Conservation (phyloP, 2,113 vertebrate species). For the Cyprinodon tularosa region DNA sequence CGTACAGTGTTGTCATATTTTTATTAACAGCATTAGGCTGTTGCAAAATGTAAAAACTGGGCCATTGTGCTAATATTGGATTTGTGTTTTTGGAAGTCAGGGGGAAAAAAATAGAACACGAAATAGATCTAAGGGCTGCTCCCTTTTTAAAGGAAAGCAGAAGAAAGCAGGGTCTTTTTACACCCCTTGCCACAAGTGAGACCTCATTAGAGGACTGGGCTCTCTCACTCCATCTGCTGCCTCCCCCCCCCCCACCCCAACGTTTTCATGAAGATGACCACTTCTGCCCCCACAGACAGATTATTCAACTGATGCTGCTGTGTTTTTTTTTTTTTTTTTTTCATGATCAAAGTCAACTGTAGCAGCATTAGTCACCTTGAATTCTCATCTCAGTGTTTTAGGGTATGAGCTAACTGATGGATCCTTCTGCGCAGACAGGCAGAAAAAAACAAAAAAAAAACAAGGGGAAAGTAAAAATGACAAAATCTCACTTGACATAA, state of each 20-base stretch:
- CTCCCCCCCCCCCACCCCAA: slow-evolving; percentile 37
- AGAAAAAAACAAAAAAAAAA: slow-evolving; percentile 28
- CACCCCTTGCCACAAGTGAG: slow-evolving; percentile 64
- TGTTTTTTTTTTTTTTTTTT: slow-evolving; percentile 4
- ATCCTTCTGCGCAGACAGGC: slow-evolving; percentile 28
- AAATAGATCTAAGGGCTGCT: slow-evolving; percentile 83
- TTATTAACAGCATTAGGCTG: slow-evolving; percentile 45
- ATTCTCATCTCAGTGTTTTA: slow-evolving; percentile 2
- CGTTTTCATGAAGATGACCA: slow-evolving; percentile 64
- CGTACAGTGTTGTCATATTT: slow-evolving; percentile 39
- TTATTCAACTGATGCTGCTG: slow-evolving; percentile 13
- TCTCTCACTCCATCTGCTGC: slow-evolving; percentile 71
- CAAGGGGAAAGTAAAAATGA: slow-evolving; percentile 47
- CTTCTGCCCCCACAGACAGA: slow-evolving; percentile 50
- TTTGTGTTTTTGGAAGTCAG: slow-evolving; percentile 58
- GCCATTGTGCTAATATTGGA: slow-evolving; percentile 82
- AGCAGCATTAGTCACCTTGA: neutral
- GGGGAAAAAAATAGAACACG: slow-evolving; percentile 80
- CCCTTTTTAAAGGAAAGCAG: slow-evolving; percentile 70
- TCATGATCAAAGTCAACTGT: slow-evolving; percentile 16
- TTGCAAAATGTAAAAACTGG: slow-evolving; percentile 70
- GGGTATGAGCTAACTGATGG: slow-evolving; percentile 24
- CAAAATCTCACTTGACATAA: slow-evolving; percentile 61
- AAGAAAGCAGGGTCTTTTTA: slow-evolving; percentile 61
- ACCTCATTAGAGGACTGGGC: slow-evolving; percentile 71